Evolutionary conservation across 1,140 invertebrate species (phyloP).

Genomic region (Caenorhabditis brenneri): DNA sequence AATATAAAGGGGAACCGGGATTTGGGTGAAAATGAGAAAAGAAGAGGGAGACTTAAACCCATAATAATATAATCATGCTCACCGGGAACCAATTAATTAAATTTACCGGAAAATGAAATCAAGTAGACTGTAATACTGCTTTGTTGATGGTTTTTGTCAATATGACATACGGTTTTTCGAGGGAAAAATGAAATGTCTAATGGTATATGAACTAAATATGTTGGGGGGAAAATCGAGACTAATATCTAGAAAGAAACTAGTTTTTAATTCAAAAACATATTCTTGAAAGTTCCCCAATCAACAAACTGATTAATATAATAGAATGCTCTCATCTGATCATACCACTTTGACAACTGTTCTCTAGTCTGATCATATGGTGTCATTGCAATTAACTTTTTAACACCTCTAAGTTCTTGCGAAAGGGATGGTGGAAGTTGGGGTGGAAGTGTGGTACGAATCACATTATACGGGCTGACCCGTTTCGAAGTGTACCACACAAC

Average conservation of each 20-base stretch:
- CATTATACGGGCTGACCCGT: constrained; percentile 18
- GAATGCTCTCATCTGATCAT: constrained; percentile 25
- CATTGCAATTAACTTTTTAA: constrained; percentile 25
- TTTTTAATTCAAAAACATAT: background rate
- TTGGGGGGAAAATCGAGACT: background rate
- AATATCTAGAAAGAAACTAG: background rate
- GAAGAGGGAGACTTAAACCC: constrained; percentile 2
- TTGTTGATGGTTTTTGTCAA: constrained; percentile 28
- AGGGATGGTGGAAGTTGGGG: background rate
- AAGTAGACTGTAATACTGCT: constrained; percentile 33
- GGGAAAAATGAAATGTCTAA: background rate
- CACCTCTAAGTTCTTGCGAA: background rate
- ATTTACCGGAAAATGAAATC: constrained; percentile 17
- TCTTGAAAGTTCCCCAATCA: constrained; percentile 38
- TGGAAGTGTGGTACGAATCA: constrained; percentile 6
- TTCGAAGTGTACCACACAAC: constrained; percentile 26
- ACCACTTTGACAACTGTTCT: constrained; percentile 34
- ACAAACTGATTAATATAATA: constrained; percentile 45
- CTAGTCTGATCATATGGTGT: constrained; percentile 35
- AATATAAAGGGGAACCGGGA: background rate
- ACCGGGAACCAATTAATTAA: constrained; percentile 17
- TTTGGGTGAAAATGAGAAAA: background rate
- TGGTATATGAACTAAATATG: background rate
- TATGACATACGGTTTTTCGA: background rate
- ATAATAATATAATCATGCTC: constrained; percentile 21